Conservation (phyloP, 2,888 invertebrate genomes). For the Drosophila mercatorum region DNA sequence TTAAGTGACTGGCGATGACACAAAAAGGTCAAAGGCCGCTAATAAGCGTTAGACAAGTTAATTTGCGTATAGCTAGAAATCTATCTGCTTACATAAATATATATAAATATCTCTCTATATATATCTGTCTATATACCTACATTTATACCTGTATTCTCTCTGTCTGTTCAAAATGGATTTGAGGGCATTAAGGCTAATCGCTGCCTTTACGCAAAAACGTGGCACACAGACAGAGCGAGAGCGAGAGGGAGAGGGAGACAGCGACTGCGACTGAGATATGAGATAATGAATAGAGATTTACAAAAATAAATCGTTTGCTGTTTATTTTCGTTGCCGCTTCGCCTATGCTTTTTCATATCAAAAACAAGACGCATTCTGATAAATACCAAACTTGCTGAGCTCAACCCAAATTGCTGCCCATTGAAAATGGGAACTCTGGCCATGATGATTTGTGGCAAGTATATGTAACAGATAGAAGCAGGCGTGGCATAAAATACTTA, state of each 20-base stretch:
- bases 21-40: constrained; percentile 72
- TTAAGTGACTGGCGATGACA: constrained; percentile 70
- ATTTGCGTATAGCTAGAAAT: constrained; percentile 51
- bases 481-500: no score
- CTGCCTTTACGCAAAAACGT: constrained; percentile 52
- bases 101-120: neutral
- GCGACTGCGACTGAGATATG: neutral
- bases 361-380: constrained; percentile 53
- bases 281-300: constrained; percentile 47
- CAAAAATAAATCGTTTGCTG: constrained; percentile 49
- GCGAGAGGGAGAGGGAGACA: neutral
- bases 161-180: constrained; percentile 45
- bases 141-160: constrained; percentile 39
- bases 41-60: constrained; percentile 75
- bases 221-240: constrained; percentile 6
- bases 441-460: neutral
- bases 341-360: constrained; percentile 47
- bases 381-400: constrained; percentile 52
- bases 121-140: neutral
- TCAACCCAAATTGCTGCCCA: neutral
- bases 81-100: constrained; percentile 7
- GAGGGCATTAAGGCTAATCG: constrained; percentile 67
- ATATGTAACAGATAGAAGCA: neutral
- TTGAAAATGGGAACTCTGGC: neutral
- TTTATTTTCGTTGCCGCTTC: constrained; percentile 9